Evolutionary conservation across 1,140 invertebrate genomes (phyloP).

Genomic region (Elysia chlorotica): DNA sequence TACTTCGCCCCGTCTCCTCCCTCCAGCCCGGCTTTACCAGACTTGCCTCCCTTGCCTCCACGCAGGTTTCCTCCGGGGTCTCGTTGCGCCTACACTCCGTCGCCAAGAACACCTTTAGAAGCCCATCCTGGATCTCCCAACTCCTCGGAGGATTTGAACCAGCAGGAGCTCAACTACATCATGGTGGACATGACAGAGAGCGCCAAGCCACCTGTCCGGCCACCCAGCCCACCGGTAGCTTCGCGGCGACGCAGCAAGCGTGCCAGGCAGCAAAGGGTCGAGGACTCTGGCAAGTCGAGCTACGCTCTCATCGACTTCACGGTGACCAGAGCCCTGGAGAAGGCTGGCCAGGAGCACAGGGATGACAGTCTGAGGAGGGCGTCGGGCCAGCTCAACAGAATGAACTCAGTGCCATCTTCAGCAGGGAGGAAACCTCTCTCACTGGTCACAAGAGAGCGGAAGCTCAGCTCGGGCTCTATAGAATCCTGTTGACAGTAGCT

Average conservation of each 20-base stretch:
- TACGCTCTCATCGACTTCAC: conserved; percentile 17
- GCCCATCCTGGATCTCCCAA: too few species aligned
- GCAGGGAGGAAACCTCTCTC: conserved; percentile 11
- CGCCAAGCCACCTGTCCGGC: not conserved
- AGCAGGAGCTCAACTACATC: conserved; percentile 22
- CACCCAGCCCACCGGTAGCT: not conserved
- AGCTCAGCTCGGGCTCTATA: conserved; percentile 17
- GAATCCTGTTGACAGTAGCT: conserved; percentile 15
- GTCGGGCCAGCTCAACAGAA: not conserved
- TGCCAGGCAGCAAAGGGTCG: conserved; percentile 2
- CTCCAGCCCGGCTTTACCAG: conserved; percentile 4
- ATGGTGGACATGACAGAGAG: conserved; percentile 15
- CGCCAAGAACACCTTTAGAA: too few species aligned
- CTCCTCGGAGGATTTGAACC: too few species aligned
- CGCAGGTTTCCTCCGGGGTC: too few species aligned
- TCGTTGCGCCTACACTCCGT: too few species aligned
- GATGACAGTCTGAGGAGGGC: not conserved
- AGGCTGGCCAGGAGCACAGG: conserved; percentile 15
- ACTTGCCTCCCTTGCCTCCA: too few species aligned
- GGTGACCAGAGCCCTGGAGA: conserved; percentile 15
- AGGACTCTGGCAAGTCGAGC: conserved; percentile 13
- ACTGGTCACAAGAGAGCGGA: conserved; percentile 10
- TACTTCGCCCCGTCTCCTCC: conserved; percentile 15
- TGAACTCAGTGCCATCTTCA: conserved; percentile 19
- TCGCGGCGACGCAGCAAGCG: conserved; percentile 5